Evolutionary conservation across 2,113 vertebrate species (phyloP), one percentile per base, ranked within the genome.

Genomic region (Hypanus sabinus): DNA sequence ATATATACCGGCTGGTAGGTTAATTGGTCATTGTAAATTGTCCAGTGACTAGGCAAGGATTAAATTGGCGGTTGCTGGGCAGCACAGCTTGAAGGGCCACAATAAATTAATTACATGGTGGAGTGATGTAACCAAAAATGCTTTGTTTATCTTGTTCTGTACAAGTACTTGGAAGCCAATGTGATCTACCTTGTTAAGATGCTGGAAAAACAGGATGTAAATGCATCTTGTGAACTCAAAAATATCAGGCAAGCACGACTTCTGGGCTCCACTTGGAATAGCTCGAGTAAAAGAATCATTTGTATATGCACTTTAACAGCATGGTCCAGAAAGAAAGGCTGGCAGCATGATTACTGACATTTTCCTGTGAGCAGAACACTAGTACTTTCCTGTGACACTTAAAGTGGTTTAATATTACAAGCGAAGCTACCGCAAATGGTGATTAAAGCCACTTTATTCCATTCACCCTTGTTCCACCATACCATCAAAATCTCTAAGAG

Each of bases 271-370:
- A 93, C 73, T 93, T 73, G 38, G 33, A 93, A 70, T 3, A 27
- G 70, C 5, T 55, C 70, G 20, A 93, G 38, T 68, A 24, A 87
- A 87, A 60, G 83, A 73, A 93, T 93, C 91, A 93, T 93, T 90
- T 93, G 38, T 73, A 75, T 73, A 73, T 75, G 91, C 91, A 93
- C 91, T 93, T 93, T 93, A 73, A 11, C 85, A 90, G 33, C 46
- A 73, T 30, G 70, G 36, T 75, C 70, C 22, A 36, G 6, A 73
- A 73, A 30, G 24, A 93, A 73, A 73, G 70, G 68, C 70, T 93
- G 70, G 91, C 91, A 93, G 70, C 70, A 93, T 93, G 91, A 93
- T 93, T 93, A 73, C 91, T 73, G 91, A 73, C 91, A 93, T 93
- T 93, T 93, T 75, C 68, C 70, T 27, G 71, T 75, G 70, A 93